Evolutionary conservation across 2,888 invertebrate species (phyloP).

Genomic region (Kuschelorhynchus macadamiae): DNA sequence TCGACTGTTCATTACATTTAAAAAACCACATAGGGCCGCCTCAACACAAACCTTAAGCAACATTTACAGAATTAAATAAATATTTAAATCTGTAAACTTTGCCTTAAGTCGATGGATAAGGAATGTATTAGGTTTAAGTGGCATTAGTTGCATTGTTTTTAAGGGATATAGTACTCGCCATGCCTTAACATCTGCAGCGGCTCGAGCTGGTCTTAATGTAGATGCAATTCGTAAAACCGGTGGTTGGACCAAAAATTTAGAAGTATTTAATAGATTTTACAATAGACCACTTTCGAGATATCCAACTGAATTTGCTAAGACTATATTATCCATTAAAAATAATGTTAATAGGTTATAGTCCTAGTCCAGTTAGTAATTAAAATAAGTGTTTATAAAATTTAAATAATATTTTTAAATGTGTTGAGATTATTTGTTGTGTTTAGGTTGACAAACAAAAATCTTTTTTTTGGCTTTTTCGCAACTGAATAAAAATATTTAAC

Average conservation of each 20-base stretch:
- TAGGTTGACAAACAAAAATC: too few relatives aligned
- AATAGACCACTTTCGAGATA: background rate
- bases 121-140: slow-evolving; percentile 13
- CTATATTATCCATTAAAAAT: background rate
- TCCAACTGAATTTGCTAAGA: slow-evolving; percentile 6
- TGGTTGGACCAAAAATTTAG: background rate
- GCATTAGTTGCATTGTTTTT: background rate
- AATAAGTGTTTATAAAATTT: too few relatives aligned
- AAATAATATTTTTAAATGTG: too few relatives aligned
- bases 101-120: too few relatives aligned
- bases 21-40: too few relatives aligned
- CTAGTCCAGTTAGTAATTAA: too few relatives aligned
- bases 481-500: too few relatives aligned
- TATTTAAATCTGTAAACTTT: too few relatives aligned
- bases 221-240: slow-evolving; percentile 1
- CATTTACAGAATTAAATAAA: too few relatives aligned
- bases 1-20: slow-evolving; percentile 6
- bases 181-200: background rate
- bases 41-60: too few relatives aligned
- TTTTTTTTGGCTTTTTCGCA: too few relatives aligned
- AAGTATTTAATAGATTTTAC: slow-evolving; percentile 6
- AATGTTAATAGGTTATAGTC: slow-evolving; percentile 1
- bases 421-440: too few relatives aligned
- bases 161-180: background rate
- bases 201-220: slow-evolving; percentile 6